phyloP scores from a whole-genome alignment of 2,113 vertebrate genomes.

The Crotalus tigris region DNA sequence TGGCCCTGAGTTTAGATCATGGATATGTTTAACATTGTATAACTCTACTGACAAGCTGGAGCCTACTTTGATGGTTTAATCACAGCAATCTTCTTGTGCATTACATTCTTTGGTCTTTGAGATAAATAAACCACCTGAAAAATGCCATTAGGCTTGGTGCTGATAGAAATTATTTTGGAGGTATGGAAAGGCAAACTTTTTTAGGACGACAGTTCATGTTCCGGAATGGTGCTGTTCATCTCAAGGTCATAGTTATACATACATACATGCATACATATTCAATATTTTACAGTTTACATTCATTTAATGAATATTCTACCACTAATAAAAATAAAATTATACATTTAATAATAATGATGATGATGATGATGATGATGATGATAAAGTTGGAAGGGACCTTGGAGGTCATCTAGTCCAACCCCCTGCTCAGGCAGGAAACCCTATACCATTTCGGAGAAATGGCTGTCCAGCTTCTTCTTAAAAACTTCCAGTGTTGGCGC shows the following conservation, averaged over 20 bases:
- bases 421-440: no score
- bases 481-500: no score
- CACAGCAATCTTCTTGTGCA: background rate
- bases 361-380: no score
- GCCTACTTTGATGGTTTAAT: constrained; percentile 1
- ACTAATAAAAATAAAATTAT: background rate
- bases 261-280: background rate
- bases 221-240: background rate
- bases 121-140: background rate
- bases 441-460: no score
- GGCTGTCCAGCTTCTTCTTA: no score
- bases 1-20: constrained; percentile 23
- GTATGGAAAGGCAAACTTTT: background rate
- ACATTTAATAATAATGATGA: background rate
- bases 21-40: background rate
- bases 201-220: background rate
- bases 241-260: background rate
- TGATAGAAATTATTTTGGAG: background rate
- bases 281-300: background rate
- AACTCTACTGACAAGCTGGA: background rate
- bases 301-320: background rate
- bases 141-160: background rate
- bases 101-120: background rate
- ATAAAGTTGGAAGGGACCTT: no score
- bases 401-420: no score